These are phyloP conservation scores for Plagodis dolabraria DNA, from an alignment of 2,888 invertebrate species.

Conservation along the genomic window DNA sequence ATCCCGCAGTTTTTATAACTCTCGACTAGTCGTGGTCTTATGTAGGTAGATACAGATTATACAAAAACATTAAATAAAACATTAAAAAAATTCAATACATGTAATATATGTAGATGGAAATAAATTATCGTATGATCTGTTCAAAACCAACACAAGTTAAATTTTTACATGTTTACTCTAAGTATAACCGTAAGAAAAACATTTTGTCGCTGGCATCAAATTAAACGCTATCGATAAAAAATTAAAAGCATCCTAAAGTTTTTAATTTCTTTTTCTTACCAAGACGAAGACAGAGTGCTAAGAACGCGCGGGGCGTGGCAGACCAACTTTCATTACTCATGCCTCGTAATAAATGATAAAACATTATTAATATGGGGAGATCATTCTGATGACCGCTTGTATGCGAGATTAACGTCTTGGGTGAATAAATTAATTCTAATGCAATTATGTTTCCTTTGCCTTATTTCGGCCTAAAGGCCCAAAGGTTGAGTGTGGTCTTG, in stretches of 20 bases:
- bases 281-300: slow-evolving; percentile 80
- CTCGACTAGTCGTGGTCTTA: too few species aligned
- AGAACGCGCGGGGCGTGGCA: slow-evolving; percentile 77
- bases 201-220: slow-evolving; percentile 72
- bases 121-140: too few species aligned
- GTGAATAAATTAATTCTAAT: slow-evolving; percentile 81
- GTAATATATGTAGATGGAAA: too few species aligned
- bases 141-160: too few species aligned
- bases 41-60: too few species aligned
- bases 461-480: slow-evolving; percentile 16
- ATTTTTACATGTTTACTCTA: too few species aligned
- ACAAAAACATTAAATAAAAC: too few species aligned
- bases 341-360: slow-evolving; percentile 83
- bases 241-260: slow-evolving; percentile 48
- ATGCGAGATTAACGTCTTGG: slow-evolving; percentile 67
- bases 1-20: too few species aligned
- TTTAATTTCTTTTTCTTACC: slow-evolving; percentile 69
- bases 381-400: slow-evolving; percentile 72
- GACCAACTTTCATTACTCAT: slow-evolving; percentile 83
- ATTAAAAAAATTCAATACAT: too few species aligned
- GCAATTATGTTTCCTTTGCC: slow-evolving; percentile 65
- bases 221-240: slow-evolving; percentile 66
- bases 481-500: slow-evolving; percentile 11
- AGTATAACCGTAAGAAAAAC: slow-evolving; percentile 32
- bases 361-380: slow-evolving; percentile 83